Conservation (phyloP, 2,797 vertebrate genomes). For the Pipistrellus pipistrellus region DNA sequence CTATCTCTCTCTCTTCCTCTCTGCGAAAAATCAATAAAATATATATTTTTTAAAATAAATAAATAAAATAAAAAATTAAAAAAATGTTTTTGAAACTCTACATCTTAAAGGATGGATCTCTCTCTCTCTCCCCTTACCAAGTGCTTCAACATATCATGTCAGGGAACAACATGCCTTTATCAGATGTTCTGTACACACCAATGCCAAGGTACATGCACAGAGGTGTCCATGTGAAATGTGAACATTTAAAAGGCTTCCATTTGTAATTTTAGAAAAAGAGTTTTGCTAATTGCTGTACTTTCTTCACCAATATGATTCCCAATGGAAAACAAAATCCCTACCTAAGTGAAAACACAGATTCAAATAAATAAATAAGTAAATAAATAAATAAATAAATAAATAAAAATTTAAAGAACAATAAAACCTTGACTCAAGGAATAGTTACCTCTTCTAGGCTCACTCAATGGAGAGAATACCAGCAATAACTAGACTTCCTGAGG, state of each 20-base stretch:
- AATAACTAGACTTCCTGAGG: not conserved
- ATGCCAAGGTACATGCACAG: not conserved
- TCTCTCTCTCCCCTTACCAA: not conserved
- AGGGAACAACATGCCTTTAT: not conserved
- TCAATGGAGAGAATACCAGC: not conserved
- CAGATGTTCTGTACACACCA: not conserved
- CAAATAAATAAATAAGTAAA: not conserved
- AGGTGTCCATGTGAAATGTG: conserved; percentile 4
- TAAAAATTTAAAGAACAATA: not conserved
- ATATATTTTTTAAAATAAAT: too few relatives aligned
- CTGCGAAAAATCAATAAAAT: too few relatives aligned
- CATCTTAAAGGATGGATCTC: not conserved
- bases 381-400: too few relatives aligned
- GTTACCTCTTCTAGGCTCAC: not conserved
- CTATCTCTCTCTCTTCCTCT: too few relatives aligned
- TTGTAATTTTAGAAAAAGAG: not conserved
- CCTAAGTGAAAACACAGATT: not conserved
- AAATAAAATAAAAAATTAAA: too few relatives aligned
- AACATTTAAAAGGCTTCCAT: conserved; percentile 25
- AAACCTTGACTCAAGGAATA: not conserved
- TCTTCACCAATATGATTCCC: not conserved
- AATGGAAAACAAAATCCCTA: conserved; percentile 1
- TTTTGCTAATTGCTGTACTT: not conserved
- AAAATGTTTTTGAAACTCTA: conserved; percentile 12
- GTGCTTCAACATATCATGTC: not conserved